These are phyloP conservation scores for Mizuhopecten yessoensis DNA, from an alignment of 1,140 invertebrate species.

Conservation along the genomic window DNA sequence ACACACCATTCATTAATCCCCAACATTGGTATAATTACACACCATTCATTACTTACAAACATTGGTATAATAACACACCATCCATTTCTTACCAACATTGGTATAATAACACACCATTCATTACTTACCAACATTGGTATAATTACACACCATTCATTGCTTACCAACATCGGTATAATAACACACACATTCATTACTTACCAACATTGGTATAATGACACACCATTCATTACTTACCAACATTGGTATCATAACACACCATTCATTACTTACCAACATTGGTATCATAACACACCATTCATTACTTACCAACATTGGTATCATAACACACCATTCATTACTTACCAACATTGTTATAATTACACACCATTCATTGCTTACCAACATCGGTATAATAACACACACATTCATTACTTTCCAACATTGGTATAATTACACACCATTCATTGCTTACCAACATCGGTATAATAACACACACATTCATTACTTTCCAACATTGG, in stretches of 20 bases:
- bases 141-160: too few species aligned
- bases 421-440: too few species aligned
- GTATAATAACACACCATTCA: neutral
- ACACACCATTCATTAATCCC: too few species aligned
- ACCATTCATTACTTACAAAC: neutral
- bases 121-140: neutral
- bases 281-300: neutral
- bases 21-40: too few species aligned
- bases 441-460: too few species aligned
- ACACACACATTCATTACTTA: too few species aligned
- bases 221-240: too few species aligned
- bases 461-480: too few species aligned
- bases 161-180: too few species aligned
- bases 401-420: too few species aligned
- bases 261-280: neutral
- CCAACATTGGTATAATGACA: too few species aligned
- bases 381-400: neutral
- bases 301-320: neutral
- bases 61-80: neutral
- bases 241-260: neutral
- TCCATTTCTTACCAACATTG: neutral
- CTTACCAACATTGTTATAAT: neutral
- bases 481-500: too few species aligned
- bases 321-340: neutral
- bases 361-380: neutral